Base-by-base conservation (phyloP, 2,113 vertebrate species). In the Columbina picui region DNA sequence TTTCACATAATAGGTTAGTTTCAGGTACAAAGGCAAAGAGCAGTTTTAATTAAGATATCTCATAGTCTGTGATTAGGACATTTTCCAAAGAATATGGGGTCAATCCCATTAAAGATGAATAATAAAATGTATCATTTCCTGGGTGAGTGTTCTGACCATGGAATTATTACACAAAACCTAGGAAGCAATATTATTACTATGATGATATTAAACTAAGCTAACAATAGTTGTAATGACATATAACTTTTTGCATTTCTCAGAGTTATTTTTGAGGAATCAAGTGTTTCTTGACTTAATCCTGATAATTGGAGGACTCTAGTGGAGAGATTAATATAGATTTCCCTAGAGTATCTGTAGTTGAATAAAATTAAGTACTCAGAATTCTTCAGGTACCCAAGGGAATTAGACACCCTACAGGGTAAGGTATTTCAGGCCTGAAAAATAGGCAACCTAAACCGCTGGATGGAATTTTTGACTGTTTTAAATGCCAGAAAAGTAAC, bases 71-170 rank as follows among this genome's bases (percentile, higher is more conserved):
- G 32, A 39, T 61, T 61, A 67, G n/a, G 43, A 52, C 3, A 23
- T 70, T 70, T 89, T 77, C 30, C 60, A 91, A 74, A 84, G 22
- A 39, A 27, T 8, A 10, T 7, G 12, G 10, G 1, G 30, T 61
- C 45, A 81, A 32, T 45, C 29, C 20, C 25, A 50, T 50, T 69
- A 67, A 74, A 57, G 17, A 2, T 77, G 52, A 39, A 29, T 53
- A 70, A 84, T 6, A 8, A 36, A 70, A 70, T 64, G 12, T 34
- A 10, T 88, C 0, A 43, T 77, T 90, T 94, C 77, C 59, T 84
- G 45, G 8, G 6, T 74, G 50, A 65, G 4, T 74, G n/a, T 80
- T 86, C 39, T 63, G 59, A 53, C 6, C 0, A 0, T 23, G 32
- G 6, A 10, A 61, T 81, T 55, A 23, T 59, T 65, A 65, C n/a